Base-by-base conservation (phyloP, 2,888 invertebrate species). In the Trimorus sp. region DNA sequence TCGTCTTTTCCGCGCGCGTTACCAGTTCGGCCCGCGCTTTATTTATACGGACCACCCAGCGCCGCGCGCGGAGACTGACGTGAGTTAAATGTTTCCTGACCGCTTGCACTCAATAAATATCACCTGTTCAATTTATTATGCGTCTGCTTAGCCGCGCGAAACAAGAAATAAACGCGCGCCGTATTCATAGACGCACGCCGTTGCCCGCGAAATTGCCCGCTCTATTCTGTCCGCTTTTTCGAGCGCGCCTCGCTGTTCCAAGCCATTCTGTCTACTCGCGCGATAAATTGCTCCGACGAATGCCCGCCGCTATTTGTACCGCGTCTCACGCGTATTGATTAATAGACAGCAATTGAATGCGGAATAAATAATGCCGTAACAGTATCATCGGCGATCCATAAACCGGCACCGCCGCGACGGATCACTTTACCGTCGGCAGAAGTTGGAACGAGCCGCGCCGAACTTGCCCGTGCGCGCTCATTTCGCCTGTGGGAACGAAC, bases 11-110 rank as follows among this genome's bases (percentile, higher is more conserved):
- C 70, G 45, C 36, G 54, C 49, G 15, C 59, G 38, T 75, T 74
- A 75, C 78, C 70, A 60, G 78, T 71, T 78, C 76, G 26, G 84
- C 81, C 53, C 74, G 78, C 73, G 85, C 81, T 85, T 88, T 89
- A 88, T 89, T 89, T 87, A 88, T 86, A 84, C 70, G 84, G 89
- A 86, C 89, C 89, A 89, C 90, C 88, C 90, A 85, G 70, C 68
- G 79, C 78, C 70, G 77, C 26, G 26, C 69, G 56, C 49, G 58
- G 49, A 79, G 86, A 88, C 84, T 86, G 87, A 87, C 86, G 84
- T 84, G 86, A 87, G 87, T 86, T 88, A 88, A 89, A 89, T 87
- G 87, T 87, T 86, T 84, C 87, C 85, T 86, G 84, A 83, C 85
- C 86, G 76, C 78, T 77, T 81, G 84, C 85, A 85, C 86, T 88